Base-by-base conservation (phyloP, 2,113 vertebrate species). In the Hypanus sabinus region DNA sequence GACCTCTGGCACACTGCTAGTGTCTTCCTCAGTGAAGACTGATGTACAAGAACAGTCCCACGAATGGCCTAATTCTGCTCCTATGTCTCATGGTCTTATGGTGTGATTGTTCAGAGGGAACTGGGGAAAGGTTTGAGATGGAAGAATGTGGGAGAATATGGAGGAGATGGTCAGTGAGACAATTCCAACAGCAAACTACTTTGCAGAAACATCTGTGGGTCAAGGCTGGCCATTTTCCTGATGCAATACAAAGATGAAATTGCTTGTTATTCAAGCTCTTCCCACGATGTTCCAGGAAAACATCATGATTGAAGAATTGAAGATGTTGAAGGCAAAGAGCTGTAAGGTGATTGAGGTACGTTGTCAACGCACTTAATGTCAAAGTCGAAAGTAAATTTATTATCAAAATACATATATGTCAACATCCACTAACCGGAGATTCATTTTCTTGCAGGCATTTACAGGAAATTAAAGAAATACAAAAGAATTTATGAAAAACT, bases 271-370 rank as follows among this genome's bases (percentile, higher is more conserved):
- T 65, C 60, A 90, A 65, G 0, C 38, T 55, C 91, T 93, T 8
- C 46, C 30, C 27, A 27, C 36, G 38, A 46, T 73, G 9, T 75
- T 93, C 68, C 91, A 93, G 91, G 38, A 93, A 93, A 73, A 24
- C 12, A 71, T 71, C 20, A 55, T 93, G 91, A 93, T 55, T 55
- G 70, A 93, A 93, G 91, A 93, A 18, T 38, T 93, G 22, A 93
- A 93, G 91, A 30, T 30, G 11, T 73, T 70, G 36, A 93, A 73
- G 1, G 36, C 70, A 73, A 36, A 93, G 18, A 93, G 70, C 68
- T 75, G 68, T 14, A 93, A 73, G 71, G 20, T 75, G 5, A 93
- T 93, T 14, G 91, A 93, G 91, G 91, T 93, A 93, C 24, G 70
- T 46, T 93, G 14, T n/a, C 30, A 2, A 6, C 6, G 33, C 22